Evolutionary conservation across 2,888 invertebrate species (phyloP).

Genomic region (Ptilodon capucinus): DNA sequence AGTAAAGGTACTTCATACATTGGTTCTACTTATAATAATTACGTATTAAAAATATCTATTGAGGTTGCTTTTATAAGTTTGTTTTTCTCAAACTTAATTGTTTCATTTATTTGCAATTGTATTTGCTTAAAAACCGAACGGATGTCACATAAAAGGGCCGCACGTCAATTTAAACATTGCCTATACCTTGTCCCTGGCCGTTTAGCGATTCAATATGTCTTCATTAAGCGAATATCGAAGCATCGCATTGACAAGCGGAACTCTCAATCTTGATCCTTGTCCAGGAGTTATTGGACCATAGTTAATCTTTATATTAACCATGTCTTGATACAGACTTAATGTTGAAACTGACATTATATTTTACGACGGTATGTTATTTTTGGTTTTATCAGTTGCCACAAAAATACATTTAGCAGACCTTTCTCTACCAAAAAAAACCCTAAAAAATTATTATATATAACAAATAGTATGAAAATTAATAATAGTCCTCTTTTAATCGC

Average conservation of each 20-base stretch:
- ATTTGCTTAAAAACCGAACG: conserved; percentile 44
- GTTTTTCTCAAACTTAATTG: conserved; percentile 21
- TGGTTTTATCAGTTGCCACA: no score
- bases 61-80: conserved; percentile 9
- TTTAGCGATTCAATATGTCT: conserved; percentile 81
- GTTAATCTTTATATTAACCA: conserved; percentile 49
- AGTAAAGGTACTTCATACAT: not conserved
- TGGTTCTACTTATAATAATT: not conserved
- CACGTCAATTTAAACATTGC: conserved; percentile 78
- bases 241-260: conserved; percentile 73
- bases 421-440: no score
- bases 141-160: conserved; percentile 66
- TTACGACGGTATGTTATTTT: not conserved
- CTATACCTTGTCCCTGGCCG: conserved; percentile 74
- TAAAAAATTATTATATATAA: not conserved
- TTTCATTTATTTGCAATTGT: conserved; percentile 40
- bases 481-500: conserved; percentile 19
- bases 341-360: not conserved
- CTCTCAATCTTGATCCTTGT: conserved; percentile 75
- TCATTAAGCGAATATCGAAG: conserved; percentile 79
- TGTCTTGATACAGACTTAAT: not conserved
- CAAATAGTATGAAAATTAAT: not conserved
- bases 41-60: conserved; percentile 5
- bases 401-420: no score
- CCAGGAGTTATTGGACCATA: conserved; percentile 61